phyloP scores from a whole-genome alignment of 2,797 vertebrate genomes.

The Dallia pectoralis region DNA sequence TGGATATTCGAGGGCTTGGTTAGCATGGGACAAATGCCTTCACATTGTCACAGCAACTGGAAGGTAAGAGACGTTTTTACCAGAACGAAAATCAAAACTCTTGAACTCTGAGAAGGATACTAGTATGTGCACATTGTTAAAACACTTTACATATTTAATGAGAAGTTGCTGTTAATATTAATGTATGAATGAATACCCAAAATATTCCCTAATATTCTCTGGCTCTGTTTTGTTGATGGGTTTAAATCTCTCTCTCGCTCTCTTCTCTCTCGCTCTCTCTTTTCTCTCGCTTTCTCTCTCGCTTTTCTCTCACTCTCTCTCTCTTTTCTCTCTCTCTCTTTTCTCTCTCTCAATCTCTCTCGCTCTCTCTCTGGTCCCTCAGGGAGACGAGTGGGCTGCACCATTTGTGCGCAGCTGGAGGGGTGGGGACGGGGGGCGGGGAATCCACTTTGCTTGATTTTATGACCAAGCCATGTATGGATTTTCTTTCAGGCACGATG shows the following conservation, averaged over 20 bases:
- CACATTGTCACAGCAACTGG: too few species aligned
- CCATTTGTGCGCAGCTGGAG: slow-evolving; percentile 20
- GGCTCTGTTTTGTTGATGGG: too few species aligned
- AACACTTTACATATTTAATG: too few species aligned
- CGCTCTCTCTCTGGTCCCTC: slow-evolving; percentile 17
- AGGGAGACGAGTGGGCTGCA: slow-evolving; percentile 36
- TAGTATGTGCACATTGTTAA: too few species aligned
- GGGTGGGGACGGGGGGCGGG: not conserved
- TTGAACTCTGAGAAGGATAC: too few species aligned
- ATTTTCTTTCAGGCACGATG: slow-evolving; percentile 8
- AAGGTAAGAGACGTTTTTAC: too few species aligned
- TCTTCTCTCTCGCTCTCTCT: not conserved
- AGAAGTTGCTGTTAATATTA: too few species aligned
- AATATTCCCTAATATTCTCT: too few species aligned
- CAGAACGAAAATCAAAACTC: too few species aligned
- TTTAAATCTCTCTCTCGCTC: not conserved
- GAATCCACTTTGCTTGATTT: slow-evolving; percentile 13
- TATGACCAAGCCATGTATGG: slow-evolving; percentile 25
- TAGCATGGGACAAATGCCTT: too few species aligned
- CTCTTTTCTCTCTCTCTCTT: not conserved
- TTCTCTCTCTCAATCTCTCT: slow-evolving; percentile 21
- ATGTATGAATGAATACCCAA: too few species aligned
- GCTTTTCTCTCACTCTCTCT: slow-evolving; percentile 6
- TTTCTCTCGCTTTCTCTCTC: slow-evolving; percentile 13
- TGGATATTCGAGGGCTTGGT: too few species aligned